Evolutionary conservation across 2,888 invertebrate genomes (phyloP).

Genomic region (Platycheirus albimanus): DNA sequence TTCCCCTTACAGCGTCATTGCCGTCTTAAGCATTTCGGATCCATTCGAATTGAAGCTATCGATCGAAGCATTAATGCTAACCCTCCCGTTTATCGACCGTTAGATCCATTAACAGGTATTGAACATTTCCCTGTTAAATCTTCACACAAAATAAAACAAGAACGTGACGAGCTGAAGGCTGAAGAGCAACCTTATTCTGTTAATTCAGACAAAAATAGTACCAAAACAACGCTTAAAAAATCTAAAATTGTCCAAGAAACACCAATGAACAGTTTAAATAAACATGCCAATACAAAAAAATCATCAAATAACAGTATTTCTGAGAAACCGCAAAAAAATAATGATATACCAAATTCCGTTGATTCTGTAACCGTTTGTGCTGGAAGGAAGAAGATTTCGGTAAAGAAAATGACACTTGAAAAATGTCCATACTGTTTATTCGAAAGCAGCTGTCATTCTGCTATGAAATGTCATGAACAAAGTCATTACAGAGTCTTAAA

Average conservation of each 20-base stretch:
- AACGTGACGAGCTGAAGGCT: too few relatives aligned
- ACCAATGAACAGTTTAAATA: slow-evolving; percentile 90
- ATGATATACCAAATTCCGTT: too few relatives aligned
- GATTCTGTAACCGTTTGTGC: too few relatives aligned
- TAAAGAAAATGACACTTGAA: not conserved
- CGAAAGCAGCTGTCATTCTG: not conserved
- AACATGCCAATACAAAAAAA: slow-evolving; percentile 86
- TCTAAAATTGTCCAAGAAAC: not conserved
- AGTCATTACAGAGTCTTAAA: not conserved
- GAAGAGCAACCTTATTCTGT: too few relatives aligned
- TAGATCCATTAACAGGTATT: slow-evolving; percentile 21
- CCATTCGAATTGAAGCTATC: slow-evolving; percentile 85
- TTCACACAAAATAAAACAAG: not conserved
- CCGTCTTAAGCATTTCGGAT: slow-evolving; percentile 88
- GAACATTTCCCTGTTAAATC: not conserved
- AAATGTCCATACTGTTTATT: slow-evolving; percentile 1
- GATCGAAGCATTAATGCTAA: slow-evolving; percentile 61
- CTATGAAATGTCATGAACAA: slow-evolving; percentile 4
- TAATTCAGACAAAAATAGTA: not conserved
- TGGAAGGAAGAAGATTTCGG: not conserved
- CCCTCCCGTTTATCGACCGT: slow-evolving; percentile 62
- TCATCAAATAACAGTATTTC: not conserved
- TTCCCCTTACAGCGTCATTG: slow-evolving; percentile 85
- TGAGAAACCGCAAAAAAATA: not conserved
- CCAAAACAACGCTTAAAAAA: not conserved